Percentiles rank a stretch among this genome's conserved stretches.
These are phyloP conservation scores for Erpornis zantholeuca DNA, from an alignment of 2,113 vertebrate genomes.

Conservation along the genomic window DNA sequence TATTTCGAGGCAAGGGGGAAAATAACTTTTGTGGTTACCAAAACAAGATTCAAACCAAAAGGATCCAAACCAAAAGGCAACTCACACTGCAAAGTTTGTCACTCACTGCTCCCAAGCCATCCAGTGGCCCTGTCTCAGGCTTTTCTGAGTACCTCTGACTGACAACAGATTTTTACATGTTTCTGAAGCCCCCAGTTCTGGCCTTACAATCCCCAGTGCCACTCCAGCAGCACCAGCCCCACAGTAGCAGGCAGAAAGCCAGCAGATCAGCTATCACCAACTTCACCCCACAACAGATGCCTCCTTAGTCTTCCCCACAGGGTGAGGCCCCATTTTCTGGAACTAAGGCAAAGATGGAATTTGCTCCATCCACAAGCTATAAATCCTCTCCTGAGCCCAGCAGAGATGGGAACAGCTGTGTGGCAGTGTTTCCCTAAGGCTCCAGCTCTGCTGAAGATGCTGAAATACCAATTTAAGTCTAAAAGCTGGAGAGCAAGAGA, in stretches of 20 bases:
- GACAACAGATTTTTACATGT: not conserved
- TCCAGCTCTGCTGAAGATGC: not conserved
- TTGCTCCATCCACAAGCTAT: slow-evolving; percentile 1
- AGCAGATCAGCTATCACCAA: not conserved
- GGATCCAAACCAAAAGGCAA: not conserved
- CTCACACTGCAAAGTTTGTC: not conserved
- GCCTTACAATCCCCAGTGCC: not conserved
- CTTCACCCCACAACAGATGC: rapidly evolving
- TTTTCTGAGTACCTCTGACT: not conserved
- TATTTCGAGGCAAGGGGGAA: not conserved
- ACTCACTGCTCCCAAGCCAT: not conserved
- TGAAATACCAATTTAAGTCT: not conserved
- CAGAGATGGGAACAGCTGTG: not conserved
- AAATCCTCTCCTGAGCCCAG: not conserved
- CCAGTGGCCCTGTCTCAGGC: not conserved
- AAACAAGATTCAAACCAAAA: not conserved
- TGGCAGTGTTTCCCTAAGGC: not conserved
- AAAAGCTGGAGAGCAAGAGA: not conserved
- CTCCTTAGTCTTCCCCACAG: not conserved
- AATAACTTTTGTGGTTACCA: not conserved
- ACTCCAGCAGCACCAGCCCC: not conserved
- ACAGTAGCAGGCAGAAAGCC: rapidly evolving
- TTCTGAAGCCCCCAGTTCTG: not conserved
- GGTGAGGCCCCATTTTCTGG: not conserved
- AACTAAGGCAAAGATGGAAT: not conserved